Base-by-base conservation (phyloP, 2,113 vertebrate species). In the Rattus norvegicus region DNA sequence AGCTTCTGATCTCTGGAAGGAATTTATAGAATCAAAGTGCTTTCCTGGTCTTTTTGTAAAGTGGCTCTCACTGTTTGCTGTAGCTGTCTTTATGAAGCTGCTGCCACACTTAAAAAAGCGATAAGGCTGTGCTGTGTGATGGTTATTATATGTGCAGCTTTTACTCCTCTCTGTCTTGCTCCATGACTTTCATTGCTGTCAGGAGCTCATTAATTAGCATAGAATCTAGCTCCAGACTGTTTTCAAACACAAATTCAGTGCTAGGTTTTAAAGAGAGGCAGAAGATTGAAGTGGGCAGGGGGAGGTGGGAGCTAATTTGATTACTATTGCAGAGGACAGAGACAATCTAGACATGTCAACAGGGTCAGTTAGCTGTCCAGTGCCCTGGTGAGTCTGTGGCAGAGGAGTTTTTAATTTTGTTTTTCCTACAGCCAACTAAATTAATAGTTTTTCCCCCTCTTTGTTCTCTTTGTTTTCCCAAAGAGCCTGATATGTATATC, bases 171-270 rank as follows among this genome's bases (percentile, higher is more conserved):
- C 33, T 39, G 75, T 59, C 30, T 2, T 56, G 28, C 7, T 3
- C 22, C 22, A 5, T 0, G 6, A 67, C n/a, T 75, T 94, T 8
- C 87, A 39, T 22, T 52, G 12, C 3, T 93, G 36, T 26, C 22
- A n/a, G 54, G 83, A 92, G 59, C 76, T 59, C 49, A 92, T 87
- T 85, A 94, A 52, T 56, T 76, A 90, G 61, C 22, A 39, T 24
- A 49, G 49, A 80, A 17, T 94, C 65, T 86, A 36, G 24, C 70
- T 52, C 47, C 14, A 33, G 28, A 52, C 16, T 9, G 2, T 67
- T 17, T 59, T 13, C 22, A 81, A 11, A 59, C 5, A 80, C 6
- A 47, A 14, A 89, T 22, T 56, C 20, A 72, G 24, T 39, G 14
- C 67, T 28, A 73, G 49, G 33, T n/a, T 88, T 87, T 88, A 54